These are phyloP conservation scores for Pocillopora verrucosa DNA, from an alignment of 64 coral and sea anemone genomes.

Conservation along the genomic window DNA sequence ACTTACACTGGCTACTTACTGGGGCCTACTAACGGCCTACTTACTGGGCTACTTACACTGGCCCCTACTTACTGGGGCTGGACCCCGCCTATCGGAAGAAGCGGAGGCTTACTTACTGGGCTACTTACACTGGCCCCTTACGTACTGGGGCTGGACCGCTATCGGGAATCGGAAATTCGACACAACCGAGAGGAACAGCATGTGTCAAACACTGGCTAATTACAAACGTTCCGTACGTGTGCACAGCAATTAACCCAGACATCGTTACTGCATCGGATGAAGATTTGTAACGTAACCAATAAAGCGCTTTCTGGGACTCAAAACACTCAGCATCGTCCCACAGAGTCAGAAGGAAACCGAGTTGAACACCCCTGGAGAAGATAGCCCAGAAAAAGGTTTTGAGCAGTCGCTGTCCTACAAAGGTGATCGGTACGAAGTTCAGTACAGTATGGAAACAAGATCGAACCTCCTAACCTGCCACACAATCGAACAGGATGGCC, in stretches of 20 bases:
- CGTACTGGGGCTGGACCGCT: constrained; percentile 30
- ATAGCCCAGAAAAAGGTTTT: constrained; percentile 29
- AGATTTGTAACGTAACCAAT: constrained; percentile 10
- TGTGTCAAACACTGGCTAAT: neutral
- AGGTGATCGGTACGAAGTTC: constrained; percentile 31
- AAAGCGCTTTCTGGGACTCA: constrained; percentile 63
- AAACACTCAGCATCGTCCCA: constrained; percentile 18
- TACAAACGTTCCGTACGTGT: neutral
- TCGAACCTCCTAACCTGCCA: constrained; percentile 32
- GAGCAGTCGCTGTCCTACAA: constrained; percentile 14
- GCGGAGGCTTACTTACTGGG: too few species aligned
- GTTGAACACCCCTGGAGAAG: constrained; percentile 49
- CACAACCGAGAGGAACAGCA: neutral
- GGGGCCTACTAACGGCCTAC: too few species aligned
- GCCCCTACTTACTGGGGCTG: too few species aligned
- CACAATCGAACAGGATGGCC: constrained; percentile 31
- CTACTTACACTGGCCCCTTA: too few species aligned
- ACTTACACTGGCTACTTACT: too few species aligned
- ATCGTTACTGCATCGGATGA: too few species aligned
- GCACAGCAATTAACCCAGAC: too few species aligned
- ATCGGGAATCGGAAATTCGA: constrained; percentile 1
- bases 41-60: too few species aligned
- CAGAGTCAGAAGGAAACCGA: constrained; percentile 9
- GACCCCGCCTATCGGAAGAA: too few species aligned
- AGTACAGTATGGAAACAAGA: constrained; percentile 49